Conservation (phyloP, 2,888 invertebrate species). For the Aspidiotus destructor region DNA sequence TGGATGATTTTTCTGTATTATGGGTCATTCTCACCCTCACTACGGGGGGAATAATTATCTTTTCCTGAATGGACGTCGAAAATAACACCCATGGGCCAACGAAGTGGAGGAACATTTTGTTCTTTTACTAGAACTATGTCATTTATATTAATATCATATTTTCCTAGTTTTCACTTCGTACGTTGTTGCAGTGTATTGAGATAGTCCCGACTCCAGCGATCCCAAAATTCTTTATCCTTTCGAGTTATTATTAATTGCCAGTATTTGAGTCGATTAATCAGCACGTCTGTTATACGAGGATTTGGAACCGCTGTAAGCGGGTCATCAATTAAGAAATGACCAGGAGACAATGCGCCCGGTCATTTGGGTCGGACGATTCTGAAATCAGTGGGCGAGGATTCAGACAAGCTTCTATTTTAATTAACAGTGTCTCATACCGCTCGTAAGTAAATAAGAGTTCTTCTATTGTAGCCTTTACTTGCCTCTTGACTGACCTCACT, state of each 20-base stretch:
- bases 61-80: no score
- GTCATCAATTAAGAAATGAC: constrained; percentile 39
- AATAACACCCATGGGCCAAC: not conserved
- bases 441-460: constrained; percentile 37
- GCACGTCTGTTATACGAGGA: constrained; percentile 35
- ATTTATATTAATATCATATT: not conserved
- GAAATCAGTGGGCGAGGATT: not conserved
- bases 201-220: not conserved
- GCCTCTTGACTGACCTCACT: constrained; percentile 5
- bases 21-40: no score
- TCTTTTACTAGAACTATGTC: not conserved
- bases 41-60: no score
- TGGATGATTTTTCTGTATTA: no score
- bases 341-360: not conserved
- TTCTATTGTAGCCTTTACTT: not conserved
- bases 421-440: not conserved
- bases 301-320: constrained; percentile 38
- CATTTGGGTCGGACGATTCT: constrained; percentile 3
- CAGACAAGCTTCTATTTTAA: not conserved
- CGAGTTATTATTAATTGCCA: not conserved
- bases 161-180: not conserved
- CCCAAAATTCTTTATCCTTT: not conserved
- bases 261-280: constrained; percentile 5
- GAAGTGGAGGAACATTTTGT: not conserved
- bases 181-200: not conserved